Evolutionary conservation across 2,113 vertebrate genomes (phyloP).

Genomic region (Edolisoma coerulescens): DNA sequence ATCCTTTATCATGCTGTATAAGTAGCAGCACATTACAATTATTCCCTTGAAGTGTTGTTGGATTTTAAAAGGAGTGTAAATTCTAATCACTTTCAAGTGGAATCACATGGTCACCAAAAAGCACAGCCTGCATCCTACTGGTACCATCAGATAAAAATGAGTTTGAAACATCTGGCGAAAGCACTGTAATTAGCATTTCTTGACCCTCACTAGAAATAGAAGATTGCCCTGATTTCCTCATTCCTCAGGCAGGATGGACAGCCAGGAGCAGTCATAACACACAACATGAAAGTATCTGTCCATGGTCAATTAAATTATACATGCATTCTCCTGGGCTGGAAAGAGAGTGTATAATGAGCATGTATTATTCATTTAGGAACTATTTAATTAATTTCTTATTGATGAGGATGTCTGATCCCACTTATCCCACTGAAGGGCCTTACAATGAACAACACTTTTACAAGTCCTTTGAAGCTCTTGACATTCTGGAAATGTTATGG

Average conservation of each 20-base stretch:
- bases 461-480: neutral
- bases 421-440: conserved; percentile 3
- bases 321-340: neutral
- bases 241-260: neutral
- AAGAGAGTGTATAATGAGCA: conserved; percentile 14
- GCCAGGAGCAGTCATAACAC: neutral
- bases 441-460: neutral
- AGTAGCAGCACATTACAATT: neutral
- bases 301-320: conserved; percentile 5
- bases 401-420: conserved; percentile 22
- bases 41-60: neutral
- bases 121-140: neutral
- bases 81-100: neutral
- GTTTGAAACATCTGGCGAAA: neutral
- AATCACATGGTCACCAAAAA: neutral
- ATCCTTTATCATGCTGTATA: neutral
- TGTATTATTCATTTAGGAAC: conserved; percentile 41
- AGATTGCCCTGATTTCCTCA: neutral
- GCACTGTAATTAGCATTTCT: neutral
- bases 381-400: conserved; percentile 51
- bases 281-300: neutral
- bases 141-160: neutral
- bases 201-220: neutral
- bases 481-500: neutral
- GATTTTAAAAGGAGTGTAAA: neutral